phyloP scores from a whole-genome alignment of 2,113 vertebrate genomes.

The Rhipidura dahli region DNA sequence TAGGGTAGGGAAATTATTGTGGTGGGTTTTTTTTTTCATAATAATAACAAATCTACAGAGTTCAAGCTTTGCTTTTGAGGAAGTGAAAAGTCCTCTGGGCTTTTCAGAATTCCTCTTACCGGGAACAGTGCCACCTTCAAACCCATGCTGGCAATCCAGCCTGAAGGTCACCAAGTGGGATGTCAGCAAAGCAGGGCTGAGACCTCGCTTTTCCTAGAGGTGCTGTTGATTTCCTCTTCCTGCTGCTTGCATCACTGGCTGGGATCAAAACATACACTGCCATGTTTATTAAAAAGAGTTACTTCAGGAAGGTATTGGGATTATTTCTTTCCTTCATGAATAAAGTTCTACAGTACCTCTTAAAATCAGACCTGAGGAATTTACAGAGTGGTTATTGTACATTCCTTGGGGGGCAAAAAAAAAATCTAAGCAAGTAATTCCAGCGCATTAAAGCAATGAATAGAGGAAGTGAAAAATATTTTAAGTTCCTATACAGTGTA shows the following conservation, averaged over 20 bases:
- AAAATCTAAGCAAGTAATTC: slow-evolving; percentile 18
- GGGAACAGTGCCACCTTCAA: not conserved
- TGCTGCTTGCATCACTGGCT: not conserved
- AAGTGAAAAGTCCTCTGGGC: not conserved
- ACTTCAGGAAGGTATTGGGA: not conserved
- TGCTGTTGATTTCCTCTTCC: not conserved
- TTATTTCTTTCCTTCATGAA: slow-evolving; percentile 26
- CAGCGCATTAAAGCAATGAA: slow-evolving; percentile 60
- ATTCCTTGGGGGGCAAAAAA: not conserved
- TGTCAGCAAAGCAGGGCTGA: not conserved
- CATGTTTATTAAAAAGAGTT: not conserved
- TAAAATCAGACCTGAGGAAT: slow-evolving; percentile 59
- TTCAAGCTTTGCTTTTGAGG: not conserved
- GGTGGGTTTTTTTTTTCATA: not conserved
- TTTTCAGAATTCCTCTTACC: not conserved
- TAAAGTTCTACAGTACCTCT: slow-evolving; percentile 31
- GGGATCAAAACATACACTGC: not conserved
- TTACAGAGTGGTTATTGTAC: slow-evolving; percentile 54
- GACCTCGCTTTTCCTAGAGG: not conserved
- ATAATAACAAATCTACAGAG: not conserved
- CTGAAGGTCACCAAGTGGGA: not conserved
- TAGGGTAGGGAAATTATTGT: not conserved
- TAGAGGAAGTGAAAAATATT: slow-evolving; percentile 62
- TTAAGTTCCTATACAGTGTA: slow-evolving; percentile 62
- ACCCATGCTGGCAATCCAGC: not conserved